These are phyloP conservation scores for Nephrocerus scutellatus DNA, from an alignment of 2,888 invertebrate genomes.

Conservation along the genomic window DNA sequence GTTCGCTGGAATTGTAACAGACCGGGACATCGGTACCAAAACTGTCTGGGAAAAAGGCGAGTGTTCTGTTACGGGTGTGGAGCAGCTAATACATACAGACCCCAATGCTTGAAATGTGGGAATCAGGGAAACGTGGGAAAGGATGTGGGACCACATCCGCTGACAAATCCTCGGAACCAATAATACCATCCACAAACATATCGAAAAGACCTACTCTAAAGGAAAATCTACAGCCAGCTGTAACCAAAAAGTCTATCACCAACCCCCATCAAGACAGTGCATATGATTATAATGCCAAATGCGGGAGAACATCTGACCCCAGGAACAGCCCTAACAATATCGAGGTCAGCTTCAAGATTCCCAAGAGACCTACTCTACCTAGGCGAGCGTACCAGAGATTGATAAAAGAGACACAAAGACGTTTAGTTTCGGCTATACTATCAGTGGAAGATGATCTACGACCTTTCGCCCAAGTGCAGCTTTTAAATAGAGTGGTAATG, in stretches of 20 bases:
- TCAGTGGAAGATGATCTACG: conserved; percentile 12
- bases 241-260: background rate
- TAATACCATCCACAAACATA: background rate
- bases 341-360: background rate
- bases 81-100: conserved; percentile 3
- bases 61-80: conserved; percentile 20
- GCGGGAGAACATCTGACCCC: too few species aligned
- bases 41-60: conserved; percentile 4
- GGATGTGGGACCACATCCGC: conserved; percentile 4
- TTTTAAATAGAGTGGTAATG: background rate
- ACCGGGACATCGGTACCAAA: conserved; percentile 9
- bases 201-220: background rate
- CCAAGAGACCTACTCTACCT: background rate
- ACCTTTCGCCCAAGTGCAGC: conserved; percentile 6
- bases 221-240: background rate
- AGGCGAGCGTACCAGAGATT: conserved; percentile 5
- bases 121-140: conserved; percentile 9
- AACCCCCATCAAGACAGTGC: too few species aligned
- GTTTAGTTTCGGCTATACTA: background rate
- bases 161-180: conserved; percentile 1
- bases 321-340: too few species aligned
- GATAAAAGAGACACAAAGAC: background rate
- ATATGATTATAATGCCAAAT: too few species aligned
- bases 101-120: conserved; percentile 8
- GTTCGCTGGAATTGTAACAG: conserved; percentile 7